A percentile compares a stretch with the other conserved stretches of the same genome.
Evolutionary conservation across 2,113 vertebrate species (phyloP).

Genomic region (Halichoerus grypus): DNA sequence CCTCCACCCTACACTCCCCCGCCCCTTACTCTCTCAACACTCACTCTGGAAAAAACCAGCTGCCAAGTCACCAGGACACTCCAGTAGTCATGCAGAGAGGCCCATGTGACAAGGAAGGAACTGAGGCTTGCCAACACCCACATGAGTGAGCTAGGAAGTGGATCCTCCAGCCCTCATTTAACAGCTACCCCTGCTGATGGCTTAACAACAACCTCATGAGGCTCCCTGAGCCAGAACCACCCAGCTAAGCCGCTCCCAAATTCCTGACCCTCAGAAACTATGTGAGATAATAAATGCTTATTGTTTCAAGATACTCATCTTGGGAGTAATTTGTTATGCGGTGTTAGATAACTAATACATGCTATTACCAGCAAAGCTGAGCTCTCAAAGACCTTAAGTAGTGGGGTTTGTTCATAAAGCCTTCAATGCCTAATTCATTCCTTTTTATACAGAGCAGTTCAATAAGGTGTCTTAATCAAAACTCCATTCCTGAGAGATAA

Average conservation of each 20-base stretch:
- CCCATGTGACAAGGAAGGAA: not conserved
- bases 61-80: not conserved
- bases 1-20: not conserved
- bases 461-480: not conserved
- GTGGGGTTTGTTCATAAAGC: not conserved
- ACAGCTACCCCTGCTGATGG: not conserved
- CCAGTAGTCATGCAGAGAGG: not conserved
- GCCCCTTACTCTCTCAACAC: not conserved
- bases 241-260: not conserved
- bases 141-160: not conserved
- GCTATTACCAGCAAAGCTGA: not conserved
- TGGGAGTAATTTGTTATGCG: not conserved
- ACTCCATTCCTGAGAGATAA: not conserved
- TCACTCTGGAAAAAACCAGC: constrained; percentile 30
- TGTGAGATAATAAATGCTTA: fast-evolving
- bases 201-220: not conserved
- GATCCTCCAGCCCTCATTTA: not conserved
- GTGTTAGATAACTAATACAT: not conserved
- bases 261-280: not conserved
- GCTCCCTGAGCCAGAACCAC: not conserved
- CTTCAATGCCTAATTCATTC: no score
- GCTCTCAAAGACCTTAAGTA: not conserved
- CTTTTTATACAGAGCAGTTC: not conserved
- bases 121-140: not conserved
- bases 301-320: not conserved